Evolutionary conservation across 2,797 vertebrate species (phyloP).

Genomic region (Sebastiscus tertius): DNA sequence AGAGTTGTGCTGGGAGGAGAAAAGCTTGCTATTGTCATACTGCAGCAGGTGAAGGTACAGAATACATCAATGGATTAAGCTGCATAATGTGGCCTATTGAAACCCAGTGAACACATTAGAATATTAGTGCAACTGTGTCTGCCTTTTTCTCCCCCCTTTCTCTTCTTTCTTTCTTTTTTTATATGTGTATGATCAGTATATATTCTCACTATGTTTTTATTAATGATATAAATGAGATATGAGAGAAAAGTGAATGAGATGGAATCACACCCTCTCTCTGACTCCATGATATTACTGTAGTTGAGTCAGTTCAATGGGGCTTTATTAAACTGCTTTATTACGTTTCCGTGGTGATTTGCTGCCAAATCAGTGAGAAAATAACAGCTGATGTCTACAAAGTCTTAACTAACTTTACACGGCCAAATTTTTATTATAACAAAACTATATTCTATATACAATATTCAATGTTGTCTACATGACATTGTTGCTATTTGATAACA

Average conservation of each 20-base stretch:
- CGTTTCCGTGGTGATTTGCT: background rate
- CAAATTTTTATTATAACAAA: background rate
- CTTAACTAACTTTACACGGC: background rate
- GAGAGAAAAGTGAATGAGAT: background rate
- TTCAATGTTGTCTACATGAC: background rate
- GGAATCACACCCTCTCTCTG: background rate
- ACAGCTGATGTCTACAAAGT: background rate
- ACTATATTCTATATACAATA: background rate
- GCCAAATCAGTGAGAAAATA: background rate
- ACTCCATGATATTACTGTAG: background rate
- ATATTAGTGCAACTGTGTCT: conserved; percentile 14
- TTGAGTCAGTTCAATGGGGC: background rate
- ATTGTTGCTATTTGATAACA: background rate
- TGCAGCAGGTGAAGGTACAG: conserved; percentile 44
- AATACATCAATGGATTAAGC: conserved; percentile 52
- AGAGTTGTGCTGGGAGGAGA: conserved; percentile 19
- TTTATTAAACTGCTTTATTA: background rate
- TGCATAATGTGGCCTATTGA: conserved; percentile 59
- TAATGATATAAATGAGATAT: background rate
- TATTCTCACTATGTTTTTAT: background rate
- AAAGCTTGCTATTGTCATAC: conserved; percentile 44
- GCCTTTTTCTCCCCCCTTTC: background rate
- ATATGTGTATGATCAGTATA: background rate
- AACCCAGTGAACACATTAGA: conserved; percentile 57
- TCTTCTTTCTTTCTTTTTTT: background rate